A percentile compares a stretch with the other conserved stretches of the same genome.
These are phyloP conservation scores for Siphamia tubifer DNA, from an alignment of 2,113 vertebrate species.

Conservation along the genomic window DNA sequence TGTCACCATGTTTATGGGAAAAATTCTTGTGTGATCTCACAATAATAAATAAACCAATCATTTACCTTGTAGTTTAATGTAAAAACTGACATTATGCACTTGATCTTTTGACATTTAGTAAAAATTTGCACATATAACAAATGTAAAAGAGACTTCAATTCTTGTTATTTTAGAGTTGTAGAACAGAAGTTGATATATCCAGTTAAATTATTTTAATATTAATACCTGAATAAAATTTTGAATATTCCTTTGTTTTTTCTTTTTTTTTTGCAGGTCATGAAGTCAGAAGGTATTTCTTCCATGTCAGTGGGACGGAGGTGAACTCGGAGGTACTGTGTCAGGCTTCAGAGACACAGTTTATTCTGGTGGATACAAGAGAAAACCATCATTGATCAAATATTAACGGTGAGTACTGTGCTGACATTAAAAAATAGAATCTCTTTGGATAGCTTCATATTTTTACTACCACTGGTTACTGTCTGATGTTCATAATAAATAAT, in stretches of 20 bases:
- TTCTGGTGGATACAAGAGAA: not conserved
- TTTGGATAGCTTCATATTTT: constrained; percentile 15
- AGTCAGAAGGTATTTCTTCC: constrained; percentile 25
- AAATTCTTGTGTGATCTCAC: too few species aligned
- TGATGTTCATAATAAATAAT: constrained; percentile 40
- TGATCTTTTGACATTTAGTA: too few species aligned
- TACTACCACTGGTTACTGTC: constrained; percentile 11
- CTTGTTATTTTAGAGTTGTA: not conserved
- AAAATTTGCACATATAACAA: too few species aligned
- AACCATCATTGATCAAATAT: constrained; percentile 62
- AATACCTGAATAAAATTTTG: too few species aligned
- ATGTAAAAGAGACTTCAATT: not conserved
- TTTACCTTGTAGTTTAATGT: too few species aligned
- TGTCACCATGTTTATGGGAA: too few species aligned
- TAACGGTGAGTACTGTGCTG: constrained; percentile 31
- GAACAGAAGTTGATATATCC: not conserved
- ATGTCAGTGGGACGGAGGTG: constrained; percentile 32
- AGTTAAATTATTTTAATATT: not conserved
- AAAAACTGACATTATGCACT: too few species aligned
- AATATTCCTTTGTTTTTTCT: not conserved
- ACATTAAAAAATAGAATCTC: constrained; percentile 14
- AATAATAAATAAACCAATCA: too few species aligned
- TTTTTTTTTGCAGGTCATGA: too few species aligned
- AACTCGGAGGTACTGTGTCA: constrained; percentile 17
- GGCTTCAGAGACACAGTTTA: constrained; percentile 5